These are phyloP conservation scores for Ostrea edulis DNA, from an alignment of 1,140 invertebrate species.

Conservation along the genomic window DNA sequence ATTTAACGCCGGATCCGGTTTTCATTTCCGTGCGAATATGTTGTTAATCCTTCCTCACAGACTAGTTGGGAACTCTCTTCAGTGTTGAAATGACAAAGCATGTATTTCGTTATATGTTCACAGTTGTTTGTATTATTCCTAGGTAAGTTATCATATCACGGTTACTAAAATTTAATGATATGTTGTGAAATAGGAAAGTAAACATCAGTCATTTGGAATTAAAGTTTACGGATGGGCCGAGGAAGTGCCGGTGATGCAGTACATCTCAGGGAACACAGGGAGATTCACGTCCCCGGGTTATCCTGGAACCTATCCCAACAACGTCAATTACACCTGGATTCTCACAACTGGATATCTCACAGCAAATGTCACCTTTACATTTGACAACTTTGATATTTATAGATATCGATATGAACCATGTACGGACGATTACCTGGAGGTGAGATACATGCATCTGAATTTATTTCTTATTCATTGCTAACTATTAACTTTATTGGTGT, in stretches of 20 bases:
- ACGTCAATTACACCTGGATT: neutral
- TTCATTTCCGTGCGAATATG: too few relatives aligned
- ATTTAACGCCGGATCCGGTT: too few relatives aligned
- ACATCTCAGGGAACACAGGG: neutral
- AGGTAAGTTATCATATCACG: too few relatives aligned
- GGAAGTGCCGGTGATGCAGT: neutral
- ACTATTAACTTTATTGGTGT: too few relatives aligned
- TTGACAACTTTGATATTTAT: neutral
- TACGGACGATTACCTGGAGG: neutral
- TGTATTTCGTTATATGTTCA: too few relatives aligned
- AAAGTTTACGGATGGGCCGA: neutral
- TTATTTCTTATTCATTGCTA: too few relatives aligned
- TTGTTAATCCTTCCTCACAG: too few relatives aligned
- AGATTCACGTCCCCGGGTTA: neutral
- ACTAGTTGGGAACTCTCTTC: too few relatives aligned
- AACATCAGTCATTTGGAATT: neutral
- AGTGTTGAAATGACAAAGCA: too few relatives aligned
- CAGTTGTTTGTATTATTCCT: too few relatives aligned
- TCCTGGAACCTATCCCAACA: neutral
- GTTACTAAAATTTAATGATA: too few relatives aligned
- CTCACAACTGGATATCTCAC: neutral
- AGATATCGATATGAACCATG: neutral
- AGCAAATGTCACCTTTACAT: neutral
- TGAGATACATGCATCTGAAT: neutral
- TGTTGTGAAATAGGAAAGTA: too few relatives aligned